Percentiles rank a stretch among this genome's conserved stretches.
phyloP scores from a whole-genome alignment of 2,113 vertebrate genomes.

The Rhineura floridana region DNA sequence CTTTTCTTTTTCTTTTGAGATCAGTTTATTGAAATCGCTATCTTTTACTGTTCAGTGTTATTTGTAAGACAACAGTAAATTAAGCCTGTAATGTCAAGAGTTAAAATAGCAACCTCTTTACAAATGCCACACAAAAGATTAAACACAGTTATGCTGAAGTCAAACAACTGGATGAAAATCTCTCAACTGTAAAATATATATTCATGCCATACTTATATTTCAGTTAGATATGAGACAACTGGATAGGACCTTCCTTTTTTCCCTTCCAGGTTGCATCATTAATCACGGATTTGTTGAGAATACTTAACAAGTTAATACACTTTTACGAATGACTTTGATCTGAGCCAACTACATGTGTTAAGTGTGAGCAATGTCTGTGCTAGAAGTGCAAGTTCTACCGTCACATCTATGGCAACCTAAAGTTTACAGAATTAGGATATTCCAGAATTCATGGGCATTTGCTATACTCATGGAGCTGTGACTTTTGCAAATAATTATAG shows the following conservation, averaged over 20 bases:
- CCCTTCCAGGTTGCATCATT: neutral
- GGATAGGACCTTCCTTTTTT: neutral
- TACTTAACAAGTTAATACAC: conserved; percentile 9
- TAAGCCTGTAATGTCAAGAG: conserved; percentile 1
- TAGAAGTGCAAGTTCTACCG: neutral
- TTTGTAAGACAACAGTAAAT: neutral
- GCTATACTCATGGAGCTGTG: neutral
- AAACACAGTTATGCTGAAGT: neutral
- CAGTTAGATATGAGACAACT: conserved; percentile 28
- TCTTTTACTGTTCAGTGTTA: neutral
- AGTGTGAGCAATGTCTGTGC: neutral
- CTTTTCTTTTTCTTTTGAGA: conserved; percentile 6
- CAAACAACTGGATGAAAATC: neutral
- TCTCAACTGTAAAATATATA: neutral
- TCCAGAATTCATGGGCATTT: neutral
- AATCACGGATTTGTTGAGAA: conserved; percentile 26
- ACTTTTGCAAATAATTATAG: neutral
- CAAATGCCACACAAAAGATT: conserved; percentile 18
- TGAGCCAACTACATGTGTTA: neutral
- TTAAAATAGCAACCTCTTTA: conserved; percentile 25
- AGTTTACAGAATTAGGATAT: neutral
- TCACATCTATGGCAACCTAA: neutral
- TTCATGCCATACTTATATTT: neutral
- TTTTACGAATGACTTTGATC: neutral
- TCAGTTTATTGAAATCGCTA: conserved; percentile 13